Percentiles rank a stretch among this genome's conserved stretches.
These are phyloP conservation scores for Rhyacophila brunnea DNA, from an alignment of 1,140 invertebrate species.

Conservation along the genomic window DNA sequence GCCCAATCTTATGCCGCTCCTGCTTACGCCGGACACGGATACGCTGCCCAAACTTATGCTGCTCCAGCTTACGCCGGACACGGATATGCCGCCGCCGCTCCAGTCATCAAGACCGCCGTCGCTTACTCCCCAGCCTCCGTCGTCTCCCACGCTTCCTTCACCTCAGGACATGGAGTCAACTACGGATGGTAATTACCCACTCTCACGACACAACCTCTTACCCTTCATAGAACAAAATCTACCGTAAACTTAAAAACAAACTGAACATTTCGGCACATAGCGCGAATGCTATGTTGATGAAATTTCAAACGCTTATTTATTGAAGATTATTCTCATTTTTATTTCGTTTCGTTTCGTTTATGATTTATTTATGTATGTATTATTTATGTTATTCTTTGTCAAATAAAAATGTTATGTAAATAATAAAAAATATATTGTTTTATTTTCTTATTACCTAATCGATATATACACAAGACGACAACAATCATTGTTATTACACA, in stretches of 20 bases:
- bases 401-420: no score
- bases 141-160: conserved; percentile 55
- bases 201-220: background rate
- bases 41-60: conserved; percentile 39
- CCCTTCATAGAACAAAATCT: background rate
- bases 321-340: no score
- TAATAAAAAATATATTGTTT: background rate
- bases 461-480: no score
- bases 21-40: conserved; percentile 44
- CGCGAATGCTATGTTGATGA: no score
- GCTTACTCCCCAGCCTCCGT: conserved; percentile 54
- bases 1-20: conserved; percentile 32
- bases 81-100: conserved; percentile 33
- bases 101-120: conserved; percentile 43
- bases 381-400: no score
- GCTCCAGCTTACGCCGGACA: conserved; percentile 40
- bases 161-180: conserved; percentile 50
- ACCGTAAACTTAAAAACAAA: background rate
- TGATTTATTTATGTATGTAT: no score
- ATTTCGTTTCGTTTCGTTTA: no score
- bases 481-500: no score
- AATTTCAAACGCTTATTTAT: no score
- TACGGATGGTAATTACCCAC: conserved; percentile 49
- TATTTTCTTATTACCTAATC: no score
- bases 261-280: no score